Base-by-base conservation (phyloP, 2,797 vertebrate genomes). In the Neosalanx taihuensis region DNA sequence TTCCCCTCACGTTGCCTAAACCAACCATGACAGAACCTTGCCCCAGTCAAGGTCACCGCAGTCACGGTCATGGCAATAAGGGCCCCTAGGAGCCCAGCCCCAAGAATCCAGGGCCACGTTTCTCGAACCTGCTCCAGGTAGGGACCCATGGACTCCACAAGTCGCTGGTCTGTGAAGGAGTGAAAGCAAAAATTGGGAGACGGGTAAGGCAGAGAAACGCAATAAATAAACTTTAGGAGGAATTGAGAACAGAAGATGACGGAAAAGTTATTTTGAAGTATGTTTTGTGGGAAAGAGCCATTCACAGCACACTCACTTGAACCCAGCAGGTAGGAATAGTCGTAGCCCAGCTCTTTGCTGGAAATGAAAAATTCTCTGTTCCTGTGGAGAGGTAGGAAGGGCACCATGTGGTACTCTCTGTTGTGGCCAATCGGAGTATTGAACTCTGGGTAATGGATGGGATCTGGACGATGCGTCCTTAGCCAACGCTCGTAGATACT, bases 401-500 rank as follows among this genome's bases (percentile, higher is more conserved):
- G 97, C 0, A 94, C 97, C 96, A 99, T 99, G 83, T 95, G 93
- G 81, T 94, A 94, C 33, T 92, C 94, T 7, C 93, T 84, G 77
- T 96, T 99, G 84, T 99, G 97, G 17, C 97, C 97, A 58, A 97
- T 95, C 3, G 97, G 96, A 68, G 97, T 93, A 0, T 96, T 93
- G 13, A 93, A 91, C 64, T 90, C 91, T 6, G 97, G 96, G 64
- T 95, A 98, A 79, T 93, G 90, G 67, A 93, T 91, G 53, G 86
- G 81, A 73, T 92, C 83, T 6, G 96, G 95, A n/a, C 73, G 89
- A 33, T 98, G 90, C 81, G 87, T 95, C 89, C 95, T 90, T 61
- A 99, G 88, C 97, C 97, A 99, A 75, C 84, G 91, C 72, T 99
- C 97, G 89, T 95, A 99, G 85, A 99, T 93, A 76, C 97, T 99